These are phyloP conservation scores for Barypeithes pellucidus DNA, from an alignment of 2,888 invertebrate genomes.

Conservation along the genomic window DNA sequence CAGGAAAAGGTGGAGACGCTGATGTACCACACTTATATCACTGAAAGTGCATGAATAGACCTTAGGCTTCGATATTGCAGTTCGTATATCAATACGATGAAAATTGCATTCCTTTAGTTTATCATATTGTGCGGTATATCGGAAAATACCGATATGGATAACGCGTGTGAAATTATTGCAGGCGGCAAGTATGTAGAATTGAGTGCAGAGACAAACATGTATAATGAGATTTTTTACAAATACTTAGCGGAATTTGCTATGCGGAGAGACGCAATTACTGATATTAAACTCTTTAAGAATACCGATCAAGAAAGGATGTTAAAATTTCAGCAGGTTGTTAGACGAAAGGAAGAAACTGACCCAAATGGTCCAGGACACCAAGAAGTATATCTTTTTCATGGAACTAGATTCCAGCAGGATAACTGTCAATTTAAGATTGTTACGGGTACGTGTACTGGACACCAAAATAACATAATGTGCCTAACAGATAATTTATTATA, in stretches of 20 bases:
- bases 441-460: not conserved
- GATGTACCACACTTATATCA: too few species aligned
- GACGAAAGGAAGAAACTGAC: not conserved
- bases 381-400: not conserved
- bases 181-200: not conserved
- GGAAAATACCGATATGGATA: not conserved
- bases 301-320: not conserved
- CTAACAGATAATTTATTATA: not conserved
- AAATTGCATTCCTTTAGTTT: too few species aligned
- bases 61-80: too few species aligned
- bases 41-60: too few species aligned
- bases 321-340: not conserved
- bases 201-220: not conserved
- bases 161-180: not conserved
- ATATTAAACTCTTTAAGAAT: not conserved
- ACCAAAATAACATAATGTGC: not conserved
- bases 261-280: not conserved
- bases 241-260: not conserved
- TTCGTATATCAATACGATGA: too few species aligned
- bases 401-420: not conserved
- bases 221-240: not conserved
- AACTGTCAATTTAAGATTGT: not conserved
- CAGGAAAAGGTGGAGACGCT: too few species aligned
- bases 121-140: not conserved
- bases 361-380: not conserved